phyloP scores from a whole-genome alignment of 2,113 vertebrate genomes.

The Melanotaenia duboulayi region DNA sequence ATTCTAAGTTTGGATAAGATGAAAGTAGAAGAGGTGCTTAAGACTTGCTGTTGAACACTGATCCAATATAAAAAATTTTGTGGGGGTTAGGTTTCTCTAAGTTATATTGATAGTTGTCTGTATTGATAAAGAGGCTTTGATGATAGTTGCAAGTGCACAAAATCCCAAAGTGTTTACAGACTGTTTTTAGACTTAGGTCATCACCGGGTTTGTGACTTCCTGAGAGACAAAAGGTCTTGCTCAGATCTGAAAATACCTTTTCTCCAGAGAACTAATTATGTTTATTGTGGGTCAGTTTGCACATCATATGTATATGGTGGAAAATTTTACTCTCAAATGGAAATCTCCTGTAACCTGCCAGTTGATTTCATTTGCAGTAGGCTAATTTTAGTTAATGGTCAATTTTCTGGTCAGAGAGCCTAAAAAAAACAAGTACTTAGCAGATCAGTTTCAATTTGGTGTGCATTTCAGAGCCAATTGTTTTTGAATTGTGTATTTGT shows the following conservation, averaged over 20 bases:
- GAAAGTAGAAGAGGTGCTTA: too few species aligned
- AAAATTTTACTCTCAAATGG: neutral
- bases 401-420: constrained; percentile 31
- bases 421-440: constrained; percentile 50
- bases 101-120: too few species aligned
- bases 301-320: neutral
- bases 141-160: too few species aligned
- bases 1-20: too few species aligned
- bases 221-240: neutral
- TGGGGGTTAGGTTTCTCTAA: too few species aligned
- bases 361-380: constrained; percentile 23
- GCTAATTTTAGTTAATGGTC: constrained; percentile 40
- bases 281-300: neutral
- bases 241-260: constrained; percentile 10
- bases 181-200: neutral
- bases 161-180: too few species aligned
- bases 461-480: constrained; percentile 45
- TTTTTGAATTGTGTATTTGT: constrained; percentile 42
- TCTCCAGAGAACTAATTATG: constrained; percentile 10
- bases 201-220: neutral
- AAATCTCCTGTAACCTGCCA: constrained; percentile 2
- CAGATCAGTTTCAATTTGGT: constrained; percentile 64
- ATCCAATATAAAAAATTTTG: too few species aligned
- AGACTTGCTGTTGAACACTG: too few species aligned
- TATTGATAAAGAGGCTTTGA: too few species aligned